Evolutionary conservation across 2,888 invertebrate species (phyloP), one percentile per base, ranked within the genome.

Genomic region (Drosophila limbata): DNA sequence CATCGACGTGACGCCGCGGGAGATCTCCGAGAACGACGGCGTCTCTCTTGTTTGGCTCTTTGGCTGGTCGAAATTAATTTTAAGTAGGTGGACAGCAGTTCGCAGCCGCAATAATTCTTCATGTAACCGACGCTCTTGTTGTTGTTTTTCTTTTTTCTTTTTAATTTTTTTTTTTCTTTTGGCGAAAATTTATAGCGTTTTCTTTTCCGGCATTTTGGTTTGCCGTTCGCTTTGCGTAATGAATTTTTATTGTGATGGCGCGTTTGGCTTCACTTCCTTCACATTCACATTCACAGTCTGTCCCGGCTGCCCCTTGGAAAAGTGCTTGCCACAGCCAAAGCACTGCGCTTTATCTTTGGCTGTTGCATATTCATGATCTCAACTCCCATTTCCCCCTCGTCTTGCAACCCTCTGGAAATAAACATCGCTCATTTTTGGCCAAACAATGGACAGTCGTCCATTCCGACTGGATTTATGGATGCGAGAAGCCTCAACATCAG

Each of bases 71-170:
- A 86, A 86, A 86, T 86, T 86, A 86, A 86, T 86, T 86, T 86
- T 85, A 89, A 89, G 86, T 86, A 86, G 86, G 89, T 86, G 86
- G 86, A 86, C 86, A 86, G 89, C 85, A 78, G 77, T 77, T 87
- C 75, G 79, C 76, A 71, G 89, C 77, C 77, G 89, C 85, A 77
- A 85, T 85, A 85, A 89, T 87, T 85, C 89, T 84, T 84, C 81
- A 78, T 87, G 87, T 67, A 81, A 78, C 87, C 84, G 78, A 48
- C 73, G 47, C 65, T 70, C 60, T 51, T 64, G 13, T 19, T 61
- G 25, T 28, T 51, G 10, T 4, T 52, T 33, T 52, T 51, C 5
- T 13, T 50, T 8, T 15, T 52, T 15, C 35, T 17, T 21, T 21
- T 15, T 10, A 8, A 65, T 85, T 47, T 73, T 85, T 33, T 61